Conservation (phyloP, 2,797 vertebrate genomes). For the Holocentrus rufus region DNA sequence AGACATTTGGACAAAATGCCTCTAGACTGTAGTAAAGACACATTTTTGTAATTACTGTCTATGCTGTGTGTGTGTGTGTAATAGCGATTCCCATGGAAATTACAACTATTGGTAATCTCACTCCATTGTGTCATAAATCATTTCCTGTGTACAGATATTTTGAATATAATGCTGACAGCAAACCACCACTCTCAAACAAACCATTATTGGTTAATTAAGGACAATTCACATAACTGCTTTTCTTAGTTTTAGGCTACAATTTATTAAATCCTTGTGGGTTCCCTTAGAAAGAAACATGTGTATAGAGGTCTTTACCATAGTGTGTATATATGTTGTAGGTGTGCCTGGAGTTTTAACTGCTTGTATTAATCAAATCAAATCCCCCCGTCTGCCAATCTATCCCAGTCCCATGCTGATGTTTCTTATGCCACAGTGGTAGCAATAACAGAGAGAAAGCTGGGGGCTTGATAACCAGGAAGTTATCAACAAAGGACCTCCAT, state of each 20-base stretch:
- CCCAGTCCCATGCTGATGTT: conserved; percentile 8
- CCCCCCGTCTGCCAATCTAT: conserved; percentile 16
- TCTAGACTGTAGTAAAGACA: neutral
- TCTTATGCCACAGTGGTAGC: conserved; percentile 44
- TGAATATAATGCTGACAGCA: neutral
- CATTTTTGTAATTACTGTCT: neutral
- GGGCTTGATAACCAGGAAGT: conserved; percentile 59
- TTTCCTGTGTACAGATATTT: neutral
- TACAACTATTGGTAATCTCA: neutral
- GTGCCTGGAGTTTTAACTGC: neutral
- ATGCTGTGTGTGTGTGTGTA: neutral
- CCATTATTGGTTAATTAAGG: neutral
- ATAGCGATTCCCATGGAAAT: neutral
- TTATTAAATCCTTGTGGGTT: no score
- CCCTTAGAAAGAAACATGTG: no score
- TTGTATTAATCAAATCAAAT: conserved; percentile 30
- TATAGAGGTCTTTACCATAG: no score
- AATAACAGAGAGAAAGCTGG: conserved; percentile 43
- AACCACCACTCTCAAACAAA: neutral
- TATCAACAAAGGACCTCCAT: conserved; percentile 57
- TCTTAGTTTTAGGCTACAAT: no score
- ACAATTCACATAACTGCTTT: neutral
- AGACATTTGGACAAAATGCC: no score
- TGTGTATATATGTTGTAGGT: neutral
- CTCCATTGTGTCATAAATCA: neutral